Percentiles rank a stretch among this genome's conserved stretches.
Conservation (phyloP, 2,888 invertebrate species). For the Cosmorhoe ocellata region DNA sequence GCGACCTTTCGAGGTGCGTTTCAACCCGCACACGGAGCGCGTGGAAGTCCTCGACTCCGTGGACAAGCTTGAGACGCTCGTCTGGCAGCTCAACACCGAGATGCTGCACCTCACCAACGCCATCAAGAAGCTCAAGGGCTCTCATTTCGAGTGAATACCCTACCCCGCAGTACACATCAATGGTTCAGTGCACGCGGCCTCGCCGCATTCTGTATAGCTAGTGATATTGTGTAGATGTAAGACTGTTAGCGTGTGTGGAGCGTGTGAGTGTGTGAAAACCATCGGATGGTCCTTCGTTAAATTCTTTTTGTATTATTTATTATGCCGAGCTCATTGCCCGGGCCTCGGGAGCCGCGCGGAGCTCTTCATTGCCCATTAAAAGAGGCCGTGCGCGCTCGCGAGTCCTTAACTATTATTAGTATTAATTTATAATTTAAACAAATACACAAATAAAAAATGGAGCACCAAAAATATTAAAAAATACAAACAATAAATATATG, state of each 20-base stretch:
- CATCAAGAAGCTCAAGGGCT: constrained; percentile 90
- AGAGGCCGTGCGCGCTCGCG: constrained; percentile 63
- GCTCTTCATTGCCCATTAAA: constrained; percentile 78
- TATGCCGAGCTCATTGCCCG: constrained; percentile 80
- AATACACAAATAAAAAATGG: constrained; percentile 74
- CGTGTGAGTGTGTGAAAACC: constrained; percentile 70
- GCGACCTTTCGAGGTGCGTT: constrained; percentile 98
- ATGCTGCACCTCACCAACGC: constrained; percentile 94
- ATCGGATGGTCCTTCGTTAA: constrained; percentile 74
- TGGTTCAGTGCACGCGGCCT: constrained; percentile 72
- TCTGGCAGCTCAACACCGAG: constrained; percentile 93
- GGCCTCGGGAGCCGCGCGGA: constrained; percentile 62
- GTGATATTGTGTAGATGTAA: constrained; percentile 77
- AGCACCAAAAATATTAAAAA: constrained; percentile 78
- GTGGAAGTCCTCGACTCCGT: constrained; percentile 97
- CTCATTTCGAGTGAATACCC: constrained; percentile 80
- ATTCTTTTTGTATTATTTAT: constrained; percentile 79
- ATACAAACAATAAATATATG: constrained; percentile 76
- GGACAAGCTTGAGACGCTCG: constrained; percentile 91
- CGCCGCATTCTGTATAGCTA: constrained; percentile 76
- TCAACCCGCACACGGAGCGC: constrained; percentile 98
- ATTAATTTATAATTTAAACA: constrained; percentile 79
- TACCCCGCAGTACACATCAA: constrained; percentile 50
- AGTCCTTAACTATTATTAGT: constrained; percentile 72
- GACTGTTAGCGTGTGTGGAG: constrained; percentile 72